Conservation (phyloP, 2,888 invertebrate species). For the Orthosia incerta region DNA sequence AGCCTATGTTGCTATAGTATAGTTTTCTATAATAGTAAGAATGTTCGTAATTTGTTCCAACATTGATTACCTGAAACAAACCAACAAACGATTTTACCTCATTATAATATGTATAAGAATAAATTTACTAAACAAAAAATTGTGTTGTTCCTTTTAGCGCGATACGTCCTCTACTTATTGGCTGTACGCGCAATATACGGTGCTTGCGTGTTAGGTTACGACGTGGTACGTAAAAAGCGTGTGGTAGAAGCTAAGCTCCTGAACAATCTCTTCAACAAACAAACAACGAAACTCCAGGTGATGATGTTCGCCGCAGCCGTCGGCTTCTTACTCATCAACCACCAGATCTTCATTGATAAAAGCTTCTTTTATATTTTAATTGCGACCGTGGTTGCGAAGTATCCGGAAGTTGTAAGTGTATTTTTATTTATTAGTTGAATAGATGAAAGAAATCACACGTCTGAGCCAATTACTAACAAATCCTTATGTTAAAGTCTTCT, state of each 20-base stretch:
- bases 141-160: conserved; percentile 73
- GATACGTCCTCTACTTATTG: conserved; percentile 75
- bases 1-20: too few species aligned
- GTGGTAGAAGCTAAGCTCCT: conserved; percentile 45
- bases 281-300: conserved; percentile 41
- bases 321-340: conserved; percentile 62
- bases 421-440: too few species aligned
- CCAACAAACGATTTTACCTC: too few species aligned
- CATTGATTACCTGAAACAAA: too few species aligned
- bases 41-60: too few species aligned
- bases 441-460: too few species aligned
- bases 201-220: conserved; percentile 52
- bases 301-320: conserved; percentile 59
- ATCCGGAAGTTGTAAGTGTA: conserved; percentile 76
- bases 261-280: conserved; percentile 51
- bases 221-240: conserved; percentile 41
- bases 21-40: too few species aligned
- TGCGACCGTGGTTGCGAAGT: conserved; percentile 72
- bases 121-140: neutral
- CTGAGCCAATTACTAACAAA: too few species aligned
- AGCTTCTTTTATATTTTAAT: conserved; percentile 74
- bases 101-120: too few species aligned
- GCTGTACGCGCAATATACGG: conserved; percentile 69
- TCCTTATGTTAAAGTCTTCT: neutral
- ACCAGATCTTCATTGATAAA: conserved; percentile 65